These are phyloP conservation scores for Anseranas semipalmata DNA, from an alignment of 2,113 vertebrate species.

Conservation along the genomic window DNA sequence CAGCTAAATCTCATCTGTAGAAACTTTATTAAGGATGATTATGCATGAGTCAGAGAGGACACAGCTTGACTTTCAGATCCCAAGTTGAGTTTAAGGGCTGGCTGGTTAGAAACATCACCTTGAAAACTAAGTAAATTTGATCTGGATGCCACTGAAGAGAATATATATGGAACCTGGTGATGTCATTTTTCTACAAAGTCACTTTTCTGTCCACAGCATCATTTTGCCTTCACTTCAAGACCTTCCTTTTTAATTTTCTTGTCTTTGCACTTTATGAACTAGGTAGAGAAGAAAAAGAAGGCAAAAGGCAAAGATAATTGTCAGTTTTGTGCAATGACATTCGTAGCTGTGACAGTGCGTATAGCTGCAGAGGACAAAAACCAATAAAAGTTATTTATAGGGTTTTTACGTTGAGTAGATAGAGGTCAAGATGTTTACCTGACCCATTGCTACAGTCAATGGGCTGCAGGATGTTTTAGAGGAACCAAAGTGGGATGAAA, in stretches of 20 bases:
- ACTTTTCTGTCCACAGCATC: conserved; percentile 6
- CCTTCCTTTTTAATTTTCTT: conserved; percentile 7
- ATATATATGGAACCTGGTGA: not conserved
- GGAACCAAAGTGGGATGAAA: conserved; percentile 18
- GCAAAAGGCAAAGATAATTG: not conserved
- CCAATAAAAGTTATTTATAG: conserved; percentile 43
- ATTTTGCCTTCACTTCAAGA: conserved; percentile 14
- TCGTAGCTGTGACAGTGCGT: not conserved
- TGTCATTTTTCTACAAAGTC: conserved; percentile 22
- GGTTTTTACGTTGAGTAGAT: conserved; percentile 28
- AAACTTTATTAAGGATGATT: conserved; percentile 51
- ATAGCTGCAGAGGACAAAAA: conserved; percentile 29
- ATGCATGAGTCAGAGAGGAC: conserved; percentile 58
- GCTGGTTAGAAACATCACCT: conserved; percentile 48
- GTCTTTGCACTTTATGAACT: not conserved
- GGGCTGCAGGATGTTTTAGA: conserved; percentile 6
- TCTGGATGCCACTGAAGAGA: conserved; percentile 32
- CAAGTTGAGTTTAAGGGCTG: conserved; percentile 39
- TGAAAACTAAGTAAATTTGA: conserved; percentile 61
- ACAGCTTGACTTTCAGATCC: conserved; percentile 60
- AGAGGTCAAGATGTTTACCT: conserved; percentile 56
- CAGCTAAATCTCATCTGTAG: conserved; percentile 51
- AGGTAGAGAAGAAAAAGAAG: not conserved
- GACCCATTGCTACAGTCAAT: conserved; percentile 19
- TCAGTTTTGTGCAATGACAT: not conserved